Conservation (phyloP, 1,140 invertebrate species). For the Drosophila trapezifrons region DNA sequence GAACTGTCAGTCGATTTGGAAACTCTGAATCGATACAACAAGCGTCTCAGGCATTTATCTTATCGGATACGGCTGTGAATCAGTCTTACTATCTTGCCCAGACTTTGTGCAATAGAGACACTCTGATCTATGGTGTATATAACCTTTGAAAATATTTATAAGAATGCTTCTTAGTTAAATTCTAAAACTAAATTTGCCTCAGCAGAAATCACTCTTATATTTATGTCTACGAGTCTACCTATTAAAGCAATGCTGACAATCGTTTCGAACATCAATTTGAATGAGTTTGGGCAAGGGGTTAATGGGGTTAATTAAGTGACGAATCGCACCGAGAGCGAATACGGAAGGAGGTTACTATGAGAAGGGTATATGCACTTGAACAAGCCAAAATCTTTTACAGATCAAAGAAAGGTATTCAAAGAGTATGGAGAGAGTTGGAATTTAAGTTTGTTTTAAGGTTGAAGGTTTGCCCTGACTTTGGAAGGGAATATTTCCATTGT, state of each 20-base stretch:
- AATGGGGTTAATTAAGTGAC: slow-evolving; percentile 52
- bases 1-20: no score
- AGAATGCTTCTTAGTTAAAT: neutral
- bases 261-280: slow-evolving; percentile 47
- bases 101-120: no score
- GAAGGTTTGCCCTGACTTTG: neutral
- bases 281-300: slow-evolving; percentile 55
- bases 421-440: no score
- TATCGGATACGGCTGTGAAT: neutral
- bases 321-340: slow-evolving; percentile 13
- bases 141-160: no score
- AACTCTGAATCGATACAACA: no score
- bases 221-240: slow-evolving; percentile 8
- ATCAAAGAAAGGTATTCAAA: no score
- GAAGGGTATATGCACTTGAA: neutral
- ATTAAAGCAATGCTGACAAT: slow-evolving; percentile 50
- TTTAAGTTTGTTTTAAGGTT: no score
- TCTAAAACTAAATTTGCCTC: no score
- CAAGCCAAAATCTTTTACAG: neutral
- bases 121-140: no score
- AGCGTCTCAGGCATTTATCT: neutral
- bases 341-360: slow-evolving; percentile 13
- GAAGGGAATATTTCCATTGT: no score
- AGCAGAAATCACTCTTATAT: slow-evolving; percentile 1
- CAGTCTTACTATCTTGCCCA: no score